Evolutionary conservation across 2,888 invertebrate genomes (phyloP), one percentile per base, ranked within the genome.

Genomic region (Craniophora ligustri): DNA sequence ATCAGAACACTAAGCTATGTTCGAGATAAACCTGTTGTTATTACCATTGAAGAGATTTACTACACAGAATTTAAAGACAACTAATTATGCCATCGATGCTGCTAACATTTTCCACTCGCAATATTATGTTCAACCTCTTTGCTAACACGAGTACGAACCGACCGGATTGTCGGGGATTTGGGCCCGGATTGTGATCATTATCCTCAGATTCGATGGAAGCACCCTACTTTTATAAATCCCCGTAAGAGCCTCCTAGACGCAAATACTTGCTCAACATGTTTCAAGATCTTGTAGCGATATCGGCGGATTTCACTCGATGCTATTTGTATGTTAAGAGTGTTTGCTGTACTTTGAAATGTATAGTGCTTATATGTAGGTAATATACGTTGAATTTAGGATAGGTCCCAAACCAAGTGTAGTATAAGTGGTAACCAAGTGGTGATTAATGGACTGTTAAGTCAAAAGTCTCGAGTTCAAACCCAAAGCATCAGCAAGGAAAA

Each of bases 181-280:
- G 72, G 75, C 74, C 72, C 72, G 85, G 82, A 84, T 85, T 84
- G 82, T 73, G 78, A 84, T 85, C 85, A 85, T 88, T 88, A 87
- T 86, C 85, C 82, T 60, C 74, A 76, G 82, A 84, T 83, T 81
- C 82, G 75, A 81, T 78, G 79, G 79, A 76, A 78, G 76, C 81
- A 78, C 72, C 81, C 82, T 75, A 80, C 80, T 83, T 84, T 79
- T 79, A 79, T 79, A 82, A 84, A 83, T 81, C 84, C 82, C 70
- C 75, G 61, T 79, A 82, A 82, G 81, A 78, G 79, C 72, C 75
- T 76, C 68, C 75, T 74, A 78, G 78, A 77, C 82, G 75, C 72
- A 81, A 81, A 79, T 76, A 81, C 81, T 77, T 77, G 76, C 73
- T 80, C 78, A 77, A 78, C 78, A 84, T 80, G 82, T 68, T 76